These are phyloP conservation scores for Pempheris klunzingeri DNA, from an alignment of 2,797 vertebrate species.

Conservation along the genomic window DNA sequence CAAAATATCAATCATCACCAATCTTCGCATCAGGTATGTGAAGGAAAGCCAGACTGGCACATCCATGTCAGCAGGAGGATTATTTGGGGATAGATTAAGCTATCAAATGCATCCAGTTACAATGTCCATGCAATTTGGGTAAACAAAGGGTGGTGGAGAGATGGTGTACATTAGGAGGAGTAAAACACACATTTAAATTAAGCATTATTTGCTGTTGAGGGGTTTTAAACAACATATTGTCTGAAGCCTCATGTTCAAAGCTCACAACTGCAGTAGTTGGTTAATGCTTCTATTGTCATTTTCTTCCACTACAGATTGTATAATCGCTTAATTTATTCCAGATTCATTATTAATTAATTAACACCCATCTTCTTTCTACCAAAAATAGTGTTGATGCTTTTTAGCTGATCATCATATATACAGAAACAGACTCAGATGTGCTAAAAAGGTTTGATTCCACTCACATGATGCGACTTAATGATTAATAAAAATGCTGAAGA, in stretches of 20 bases:
- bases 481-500: slow-evolving; percentile 17
- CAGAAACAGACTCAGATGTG: slow-evolving; percentile 4
- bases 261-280: background rate
- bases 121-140: slow-evolving; percentile 24
- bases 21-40: slow-evolving; percentile 50
- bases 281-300: background rate
- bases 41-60: slow-evolving; percentile 30
- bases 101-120: slow-evolving; percentile 37
- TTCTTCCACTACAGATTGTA: background rate
- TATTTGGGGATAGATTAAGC: slow-evolving; percentile 42
- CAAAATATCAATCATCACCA: slow-evolving; percentile 69
- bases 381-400: background rate
- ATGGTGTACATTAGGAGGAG: slow-evolving; percentile 6
- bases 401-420: background rate
- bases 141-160: slow-evolving; percentile 15
- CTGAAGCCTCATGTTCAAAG: background rate
- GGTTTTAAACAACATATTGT: background rate
- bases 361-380: background rate
- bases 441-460: slow-evolving; percentile 9
- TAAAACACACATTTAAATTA: slow-evolving; percentile 6
- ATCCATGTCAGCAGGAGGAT: slow-evolving; percentile 49
- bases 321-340: slow-evolving; percentile 2
- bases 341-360: background rate
- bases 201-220: background rate
- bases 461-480: background rate